A percentile compares a stretch with the other conserved stretches of the same genome.
phyloP scores from a whole-genome alignment of 2,113 vertebrate genomes.

The Rana temporaria region DNA sequence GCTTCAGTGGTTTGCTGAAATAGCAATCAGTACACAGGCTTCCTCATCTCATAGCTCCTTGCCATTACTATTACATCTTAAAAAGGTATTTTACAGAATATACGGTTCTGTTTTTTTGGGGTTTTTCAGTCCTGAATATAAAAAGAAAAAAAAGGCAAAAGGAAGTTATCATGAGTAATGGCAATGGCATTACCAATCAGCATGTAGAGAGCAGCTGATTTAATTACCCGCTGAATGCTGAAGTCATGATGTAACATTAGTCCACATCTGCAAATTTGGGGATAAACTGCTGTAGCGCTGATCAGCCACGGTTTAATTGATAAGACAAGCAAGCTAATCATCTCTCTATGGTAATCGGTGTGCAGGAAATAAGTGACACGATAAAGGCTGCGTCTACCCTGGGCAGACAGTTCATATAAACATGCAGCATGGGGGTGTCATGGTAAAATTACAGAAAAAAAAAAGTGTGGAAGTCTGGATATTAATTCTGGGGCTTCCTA shows the following conservation, averaged over 20 bases:
- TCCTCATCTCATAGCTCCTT: too few species aligned
- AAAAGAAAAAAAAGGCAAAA: too few species aligned
- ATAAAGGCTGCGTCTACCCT: background rate
- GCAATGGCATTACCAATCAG: background rate
- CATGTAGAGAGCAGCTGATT: background rate
- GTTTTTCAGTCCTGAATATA: too few species aligned
- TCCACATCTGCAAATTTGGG: background rate
- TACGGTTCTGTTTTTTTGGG: too few species aligned
- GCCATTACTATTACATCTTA: too few species aligned
- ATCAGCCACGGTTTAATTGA: background rate
- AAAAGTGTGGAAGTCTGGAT: slow-evolving; percentile 59
- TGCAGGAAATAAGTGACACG: background rate
- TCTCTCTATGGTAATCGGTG: slow-evolving; percentile 7
- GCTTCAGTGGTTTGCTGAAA: too few species aligned
- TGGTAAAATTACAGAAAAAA: background rate
- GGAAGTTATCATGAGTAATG: background rate
- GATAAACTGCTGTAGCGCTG: background rate
- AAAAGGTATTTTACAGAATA: too few species aligned
- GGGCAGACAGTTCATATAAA: background rate
- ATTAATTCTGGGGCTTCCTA: slow-evolving; percentile 70
- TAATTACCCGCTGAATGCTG: background rate
- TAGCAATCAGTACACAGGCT: too few species aligned
- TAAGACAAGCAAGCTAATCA: background rate
- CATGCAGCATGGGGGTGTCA: background rate
- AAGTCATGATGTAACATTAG: background rate